These are phyloP conservation scores for Zaprionus tsacasi DNA, from an alignment of 1,140 invertebrate genomes.

Conservation along the genomic window DNA sequence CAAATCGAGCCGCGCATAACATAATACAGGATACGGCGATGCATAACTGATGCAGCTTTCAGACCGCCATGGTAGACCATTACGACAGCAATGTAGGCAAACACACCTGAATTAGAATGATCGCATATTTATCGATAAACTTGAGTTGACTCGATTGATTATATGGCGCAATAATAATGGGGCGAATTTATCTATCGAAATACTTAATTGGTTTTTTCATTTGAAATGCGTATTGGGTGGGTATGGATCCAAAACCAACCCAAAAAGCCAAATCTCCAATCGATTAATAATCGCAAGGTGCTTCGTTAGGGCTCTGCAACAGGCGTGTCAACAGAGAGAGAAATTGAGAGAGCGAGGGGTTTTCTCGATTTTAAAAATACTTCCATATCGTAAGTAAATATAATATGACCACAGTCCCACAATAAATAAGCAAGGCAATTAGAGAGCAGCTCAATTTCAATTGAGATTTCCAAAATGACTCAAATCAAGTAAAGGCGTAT, in stretches of 20 bases:
- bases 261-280: conserved; percentile 9
- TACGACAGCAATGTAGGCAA: conserved; percentile 89
- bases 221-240: neutral
- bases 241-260: conserved; percentile 4
- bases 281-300: conserved; percentile 31
- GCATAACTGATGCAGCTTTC: conserved; percentile 88
- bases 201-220: neutral
- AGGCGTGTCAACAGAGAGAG: conserved; percentile 51
- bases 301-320: conserved; percentile 56
- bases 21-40: conserved; percentile 88
- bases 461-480: conserved; percentile 35
- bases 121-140: conserved; percentile 29
- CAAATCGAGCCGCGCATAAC: conserved; percentile 89
- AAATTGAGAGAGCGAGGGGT: too few species aligned
- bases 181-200: neutral
- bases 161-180: conserved; percentile 2
- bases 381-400: neutral
- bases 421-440: conserved; percentile 18
- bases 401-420: conserved; percentile 5
- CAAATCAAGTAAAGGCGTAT: conserved; percentile 53
- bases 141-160: neutral
- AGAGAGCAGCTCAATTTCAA: conserved; percentile 20
- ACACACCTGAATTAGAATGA: conserved; percentile 85
- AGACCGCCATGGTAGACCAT: conserved; percentile 89
- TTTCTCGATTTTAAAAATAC: neutral